Conservation (phyloP, 1,140 invertebrate genomes). For the Apis dorsata region DNA sequence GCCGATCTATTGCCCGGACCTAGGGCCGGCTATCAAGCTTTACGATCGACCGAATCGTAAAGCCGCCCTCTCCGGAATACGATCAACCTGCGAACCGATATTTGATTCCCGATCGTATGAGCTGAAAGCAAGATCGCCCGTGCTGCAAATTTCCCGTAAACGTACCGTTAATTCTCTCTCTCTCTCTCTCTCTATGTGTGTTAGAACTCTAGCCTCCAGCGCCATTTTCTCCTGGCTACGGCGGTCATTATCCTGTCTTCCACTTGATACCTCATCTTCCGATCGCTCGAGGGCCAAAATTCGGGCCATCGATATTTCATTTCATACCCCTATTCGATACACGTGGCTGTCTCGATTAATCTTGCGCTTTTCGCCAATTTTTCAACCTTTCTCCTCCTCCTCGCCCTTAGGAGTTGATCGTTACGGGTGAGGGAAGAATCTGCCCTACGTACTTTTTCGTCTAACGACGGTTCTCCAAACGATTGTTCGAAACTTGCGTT, state of each 20-base stretch:
- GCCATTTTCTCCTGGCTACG: constrained; percentile 5
- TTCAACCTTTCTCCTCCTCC: neutral
- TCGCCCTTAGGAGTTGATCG: neutral
- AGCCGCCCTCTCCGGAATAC: constrained; percentile 26
- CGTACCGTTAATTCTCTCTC: constrained; percentile 48
- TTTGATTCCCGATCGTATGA: constrained; percentile 50
- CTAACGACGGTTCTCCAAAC: neutral
- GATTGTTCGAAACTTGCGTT: neutral
- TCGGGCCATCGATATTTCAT: constrained; percentile 29
- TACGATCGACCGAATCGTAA: constrained; percentile 67
- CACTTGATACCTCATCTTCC: constrained; percentile 44
- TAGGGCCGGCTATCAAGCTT: constrained; percentile 53
- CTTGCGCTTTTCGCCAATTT: neutral
- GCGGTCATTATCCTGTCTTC: constrained; percentile 12
- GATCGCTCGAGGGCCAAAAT: constrained; percentile 32
- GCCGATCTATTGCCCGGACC: neutral
- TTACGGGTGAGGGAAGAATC: neutral
- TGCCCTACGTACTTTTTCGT: neutral
- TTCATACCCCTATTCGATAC: neutral
- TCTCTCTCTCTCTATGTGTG: neutral
- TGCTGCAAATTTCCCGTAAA: constrained; percentile 54
- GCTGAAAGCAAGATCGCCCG: constrained; percentile 14
- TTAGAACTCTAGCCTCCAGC: neutral
- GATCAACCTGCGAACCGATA: constrained; percentile 27
- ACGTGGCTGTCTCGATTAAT: neutral